Percentiles rank a stretch among this genome's conserved stretches.
Conservation (phyloP, 2,888 invertebrate species). For the Plagodis pulveraria region DNA sequence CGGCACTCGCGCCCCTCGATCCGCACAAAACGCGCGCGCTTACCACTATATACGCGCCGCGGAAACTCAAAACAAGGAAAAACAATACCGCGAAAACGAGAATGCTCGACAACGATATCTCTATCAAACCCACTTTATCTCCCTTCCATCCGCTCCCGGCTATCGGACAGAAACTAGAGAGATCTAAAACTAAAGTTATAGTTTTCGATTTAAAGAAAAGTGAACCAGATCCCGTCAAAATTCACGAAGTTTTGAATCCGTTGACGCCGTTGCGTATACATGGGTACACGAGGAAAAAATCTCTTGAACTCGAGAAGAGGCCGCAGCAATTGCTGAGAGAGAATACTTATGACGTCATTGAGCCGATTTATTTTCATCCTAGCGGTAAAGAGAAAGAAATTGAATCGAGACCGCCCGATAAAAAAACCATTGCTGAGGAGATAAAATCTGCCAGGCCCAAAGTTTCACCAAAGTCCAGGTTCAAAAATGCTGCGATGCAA, state of each 20-base stretch:
- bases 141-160: slow-evolving; percentile 80
- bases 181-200: slow-evolving; percentile 70
- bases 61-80: slow-evolving; percentile 67
- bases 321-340: slow-evolving; percentile 72
- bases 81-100: slow-evolving; percentile 71
- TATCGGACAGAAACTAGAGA: slow-evolving; percentile 70
- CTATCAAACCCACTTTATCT: slow-evolving; percentile 66
- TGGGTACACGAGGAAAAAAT: slow-evolving; percentile 57
- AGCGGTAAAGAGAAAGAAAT: slow-evolving; percentile 53
- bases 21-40: slow-evolving; percentile 74
- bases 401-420: slow-evolving; percentile 4
- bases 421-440: slow-evolving; percentile 27
- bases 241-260: slow-evolving; percentile 72
- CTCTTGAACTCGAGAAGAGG: slow-evolving; percentile 55
- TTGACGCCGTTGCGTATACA: slow-evolving; percentile 70
- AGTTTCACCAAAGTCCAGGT: slow-evolving; percentile 70
- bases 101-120: slow-evolving; percentile 73
- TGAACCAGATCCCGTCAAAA: slow-evolving; percentile 50
- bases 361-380: slow-evolving; percentile 67
- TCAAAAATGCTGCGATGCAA: slow-evolving; percentile 73
- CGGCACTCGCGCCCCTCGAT: slow-evolving; percentile 72
- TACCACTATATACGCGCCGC: slow-evolving; percentile 78
- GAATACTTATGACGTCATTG: slow-evolving; percentile 78
- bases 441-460: slow-evolving; percentile 34
- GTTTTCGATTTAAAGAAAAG: slow-evolving; percentile 69